A percentile compares a stretch with the other conserved stretches of the same genome.
phyloP scores from a whole-genome alignment of 2,113 vertebrate species.

The Amblyornis subalaris region DNA sequence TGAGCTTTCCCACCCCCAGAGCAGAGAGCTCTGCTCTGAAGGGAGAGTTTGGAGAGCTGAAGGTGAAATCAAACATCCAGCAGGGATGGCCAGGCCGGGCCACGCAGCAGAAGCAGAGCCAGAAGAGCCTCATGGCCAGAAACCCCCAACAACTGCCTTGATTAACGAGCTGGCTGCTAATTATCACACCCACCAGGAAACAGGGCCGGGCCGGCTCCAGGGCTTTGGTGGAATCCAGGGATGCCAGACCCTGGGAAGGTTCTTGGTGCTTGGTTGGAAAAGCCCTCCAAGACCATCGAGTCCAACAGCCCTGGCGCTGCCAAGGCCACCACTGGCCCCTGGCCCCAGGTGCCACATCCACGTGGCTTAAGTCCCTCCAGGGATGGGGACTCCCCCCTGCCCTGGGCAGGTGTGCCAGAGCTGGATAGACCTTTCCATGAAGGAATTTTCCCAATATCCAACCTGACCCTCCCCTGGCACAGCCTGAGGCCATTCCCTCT shows the following conservation, averaged over 20 bases:
- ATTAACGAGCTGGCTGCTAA: background rate
- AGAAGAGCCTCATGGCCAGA: background rate
- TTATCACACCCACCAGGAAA: background rate
- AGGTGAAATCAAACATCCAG: background rate
- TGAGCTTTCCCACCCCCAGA: background rate
- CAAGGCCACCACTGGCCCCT: background rate
- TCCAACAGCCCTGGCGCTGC: background rate
- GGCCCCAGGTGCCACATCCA: background rate
- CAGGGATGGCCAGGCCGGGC: fast-evolving
- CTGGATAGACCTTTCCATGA: background rate
- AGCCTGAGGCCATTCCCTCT: background rate
- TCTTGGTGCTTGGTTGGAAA: background rate
- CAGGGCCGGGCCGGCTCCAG: background rate
- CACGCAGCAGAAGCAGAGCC: background rate
- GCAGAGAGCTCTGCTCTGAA: background rate
- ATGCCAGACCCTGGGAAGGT: background rate
- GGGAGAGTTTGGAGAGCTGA: background rate
- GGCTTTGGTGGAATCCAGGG: background rate
- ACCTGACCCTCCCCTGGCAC: background rate
- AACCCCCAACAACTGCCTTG: background rate
- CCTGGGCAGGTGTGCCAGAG: background rate
- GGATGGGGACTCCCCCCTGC: background rate
- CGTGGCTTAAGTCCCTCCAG: background rate
- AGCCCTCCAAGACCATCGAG: background rate
- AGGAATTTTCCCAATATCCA: background rate